Evolutionary conservation across 1,140 invertebrate species (phyloP), one percentile per base, ranked within the genome.

Genomic region (Pseudomyrmex gracilis): DNA sequence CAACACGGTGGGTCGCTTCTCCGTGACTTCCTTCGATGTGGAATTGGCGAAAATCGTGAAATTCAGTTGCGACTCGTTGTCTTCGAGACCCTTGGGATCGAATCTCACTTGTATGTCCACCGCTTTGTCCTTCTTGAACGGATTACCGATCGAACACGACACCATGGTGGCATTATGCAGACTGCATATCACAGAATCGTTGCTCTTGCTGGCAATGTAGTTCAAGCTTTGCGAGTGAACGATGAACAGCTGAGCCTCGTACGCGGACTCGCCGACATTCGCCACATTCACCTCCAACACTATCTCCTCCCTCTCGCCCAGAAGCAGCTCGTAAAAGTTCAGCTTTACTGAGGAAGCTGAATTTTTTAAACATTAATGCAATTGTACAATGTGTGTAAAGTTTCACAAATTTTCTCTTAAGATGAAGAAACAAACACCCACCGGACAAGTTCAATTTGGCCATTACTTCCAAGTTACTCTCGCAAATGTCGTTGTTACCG

Each of bases 211-310:
- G 22, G 96, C 96, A 89, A 98, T 97, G 90, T 98, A 99, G 90
- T 96, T 96, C 8, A 99, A 94, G 71, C 95, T 96, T 53, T 95
- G 93, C 22, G 98, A 97, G 93, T 98, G 97, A 24, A 94, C 93
- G 2, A 99, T 95, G 91, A 97, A 97, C 1, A 99, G 91, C 88
- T 97, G 96, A 0, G 98, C 96, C 92, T 99, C 97, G 91, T 99
- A 99, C 0, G 98, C 98, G 0, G 98, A 97, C 92, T 99, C 98
- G 2, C 96, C 96, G 22, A 95, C 90, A 92, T 99, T 99, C 43
- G 94, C 94, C 2, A 98, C 95, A 34, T 95, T 96, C 12, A 98
- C 95, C 51, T 97, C 96, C 0, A 99, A 93, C 51, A 96, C 95
- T 7, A 99, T 95, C 93, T 98, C 97, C 73, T 97, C 96, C 61